These are phyloP conservation scores for Lepus oiostolus DNA, from an alignment of 2,797 vertebrate genomes.

Conservation along the genomic window DNA sequence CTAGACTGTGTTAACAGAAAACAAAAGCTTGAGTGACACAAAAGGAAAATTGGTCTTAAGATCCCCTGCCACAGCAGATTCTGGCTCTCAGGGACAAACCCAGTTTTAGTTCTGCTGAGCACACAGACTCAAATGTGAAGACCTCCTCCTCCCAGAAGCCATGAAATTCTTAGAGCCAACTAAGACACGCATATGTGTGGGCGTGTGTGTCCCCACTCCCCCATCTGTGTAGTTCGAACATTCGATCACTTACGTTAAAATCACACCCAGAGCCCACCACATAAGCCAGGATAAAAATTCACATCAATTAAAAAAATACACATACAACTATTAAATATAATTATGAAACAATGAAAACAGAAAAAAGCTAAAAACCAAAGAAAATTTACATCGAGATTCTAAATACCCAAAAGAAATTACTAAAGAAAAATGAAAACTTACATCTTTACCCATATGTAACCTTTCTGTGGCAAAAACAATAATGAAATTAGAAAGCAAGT, in stretches of 20 bases:
- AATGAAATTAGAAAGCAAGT: neutral
- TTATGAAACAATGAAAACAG: neutral
- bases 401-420: neutral
- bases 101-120: conserved; percentile 79
- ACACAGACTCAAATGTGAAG: conserved; percentile 40
- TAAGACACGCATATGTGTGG: neutral
- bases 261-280: neutral
- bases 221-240: neutral
- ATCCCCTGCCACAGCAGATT: neutral
- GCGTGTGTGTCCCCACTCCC: neutral
- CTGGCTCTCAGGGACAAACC: conserved; percentile 31
- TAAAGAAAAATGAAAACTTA: neutral
- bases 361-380: neutral
- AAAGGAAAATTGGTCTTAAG: neutral
- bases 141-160: neutral
- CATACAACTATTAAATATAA: neutral
- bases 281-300: neutral
- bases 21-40: neutral
- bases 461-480: conserved; percentile 1
- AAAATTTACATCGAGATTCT: neutral
- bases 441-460: neutral
- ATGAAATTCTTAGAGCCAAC: neutral
- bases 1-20: fast-evolving
- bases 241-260: neutral
- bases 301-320: neutral